Conservation (phyloP, 2,797 vertebrate species). For the Sciurus vulgaris region DNA sequence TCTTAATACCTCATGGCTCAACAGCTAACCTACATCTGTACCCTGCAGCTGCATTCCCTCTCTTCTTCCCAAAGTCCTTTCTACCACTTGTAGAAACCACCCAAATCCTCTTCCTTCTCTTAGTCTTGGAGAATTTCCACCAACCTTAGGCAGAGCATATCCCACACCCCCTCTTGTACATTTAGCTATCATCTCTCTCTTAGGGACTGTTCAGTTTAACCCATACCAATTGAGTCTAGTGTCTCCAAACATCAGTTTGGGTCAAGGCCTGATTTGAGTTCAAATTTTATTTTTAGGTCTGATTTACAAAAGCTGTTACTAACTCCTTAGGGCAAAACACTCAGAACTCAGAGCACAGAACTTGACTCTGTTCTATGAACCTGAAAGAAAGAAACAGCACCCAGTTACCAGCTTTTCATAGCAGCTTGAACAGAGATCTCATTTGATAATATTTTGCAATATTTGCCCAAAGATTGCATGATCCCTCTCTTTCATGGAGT, state of each 20-base stretch:
- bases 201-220: not conserved
- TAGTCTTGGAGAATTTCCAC: not conserved
- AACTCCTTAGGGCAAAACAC: not conserved
- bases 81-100: not conserved
- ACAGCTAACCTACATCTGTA: not conserved
- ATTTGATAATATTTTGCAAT: not conserved
- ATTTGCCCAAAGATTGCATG: not conserved
- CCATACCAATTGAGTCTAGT: not conserved
- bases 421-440: not conserved
- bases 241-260: not conserved
- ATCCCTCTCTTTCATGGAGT: not conserved
- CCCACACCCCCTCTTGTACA: not conserved
- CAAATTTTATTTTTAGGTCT: conserved; percentile 57
- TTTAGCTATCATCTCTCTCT: not conserved
- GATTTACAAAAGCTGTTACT: conserved; percentile 23
- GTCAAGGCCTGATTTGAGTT: conserved; percentile 50
- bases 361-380: not conserved
- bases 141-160: not conserved
- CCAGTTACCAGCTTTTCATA: not conserved
- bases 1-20: not conserved
- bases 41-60: not conserved
- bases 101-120: not conserved
- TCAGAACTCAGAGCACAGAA: conserved; percentile 27
- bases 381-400: not conserved
- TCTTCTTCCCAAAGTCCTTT: not conserved